Percentiles rank a stretch among this genome's conserved stretches.
phyloP scores from a whole-genome alignment of 2,113 vertebrate species.

The Sylvicapra grimmia region DNA sequence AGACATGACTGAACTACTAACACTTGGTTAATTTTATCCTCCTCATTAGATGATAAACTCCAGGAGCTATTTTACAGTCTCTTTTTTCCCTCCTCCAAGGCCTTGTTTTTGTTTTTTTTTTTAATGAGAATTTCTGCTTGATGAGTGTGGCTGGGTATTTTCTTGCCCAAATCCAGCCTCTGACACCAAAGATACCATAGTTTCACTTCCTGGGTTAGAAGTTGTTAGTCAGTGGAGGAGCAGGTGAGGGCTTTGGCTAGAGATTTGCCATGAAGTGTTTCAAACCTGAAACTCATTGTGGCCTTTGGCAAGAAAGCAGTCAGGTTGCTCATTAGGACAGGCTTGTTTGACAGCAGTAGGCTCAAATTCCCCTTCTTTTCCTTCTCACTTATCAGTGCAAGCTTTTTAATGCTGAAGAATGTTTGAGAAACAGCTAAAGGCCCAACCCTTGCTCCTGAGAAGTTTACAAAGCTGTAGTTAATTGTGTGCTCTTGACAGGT shows the following conservation, averaged over 20 bases:
- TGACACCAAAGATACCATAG: neutral
- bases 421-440: neutral
- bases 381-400: neutral
- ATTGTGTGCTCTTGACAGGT: neutral
- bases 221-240: neutral
- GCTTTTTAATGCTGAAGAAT: neutral
- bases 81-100: neutral
- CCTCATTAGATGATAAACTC: neutral
- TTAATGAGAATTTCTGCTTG: neutral
- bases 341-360: neutral
- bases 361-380: neutral
- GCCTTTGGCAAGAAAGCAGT: neutral
- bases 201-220: neutral
- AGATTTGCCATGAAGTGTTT: neutral
- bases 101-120: neutral
- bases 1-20: neutral
- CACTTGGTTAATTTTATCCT: neutral
- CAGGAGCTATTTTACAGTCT: neutral
- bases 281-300: neutral
- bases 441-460: neutral
- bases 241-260: neutral
- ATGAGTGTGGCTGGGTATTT: neutral
- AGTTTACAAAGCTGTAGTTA: neutral
- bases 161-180: neutral
- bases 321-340: neutral